Evolutionary conservation across 2,113 vertebrate genomes (phyloP).

Genomic region (Dromiciops gliroides): DNA sequence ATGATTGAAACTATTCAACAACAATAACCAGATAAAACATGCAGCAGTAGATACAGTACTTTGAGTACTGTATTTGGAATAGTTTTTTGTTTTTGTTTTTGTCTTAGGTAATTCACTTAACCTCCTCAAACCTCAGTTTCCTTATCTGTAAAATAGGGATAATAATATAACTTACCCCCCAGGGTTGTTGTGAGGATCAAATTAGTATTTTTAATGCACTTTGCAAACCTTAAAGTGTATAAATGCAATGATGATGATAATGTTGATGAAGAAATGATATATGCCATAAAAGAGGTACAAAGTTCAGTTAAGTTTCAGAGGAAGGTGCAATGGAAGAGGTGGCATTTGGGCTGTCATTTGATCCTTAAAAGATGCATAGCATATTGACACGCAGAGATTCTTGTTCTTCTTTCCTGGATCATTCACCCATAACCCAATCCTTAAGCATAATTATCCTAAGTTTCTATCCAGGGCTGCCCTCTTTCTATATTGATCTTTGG

Average conservation of each 20-base stretch:
- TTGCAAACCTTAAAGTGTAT: neutral
- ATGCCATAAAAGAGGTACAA: neutral
- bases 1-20: neutral
- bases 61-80: neutral
- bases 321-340: neutral
- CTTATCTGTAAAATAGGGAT: neutral
- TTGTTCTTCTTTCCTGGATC: neutral
- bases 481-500: neutral
- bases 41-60: neutral
- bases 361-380: neutral
- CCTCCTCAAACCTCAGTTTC: neutral
- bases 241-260: no score
- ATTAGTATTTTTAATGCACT: neutral
- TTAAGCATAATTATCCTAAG: neutral
- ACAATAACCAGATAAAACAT: neutral
- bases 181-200: neutral
- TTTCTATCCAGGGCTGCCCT: neutral
- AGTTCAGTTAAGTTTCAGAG: neutral
- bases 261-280: no score
- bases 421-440: neutral
- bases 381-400: neutral
- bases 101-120: neutral
- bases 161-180: neutral
- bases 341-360: neutral
- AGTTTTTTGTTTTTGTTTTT: no score